Conservation (phyloP, 1,140 invertebrate genomes). For the Camponotus pennsylvanicus region DNA sequence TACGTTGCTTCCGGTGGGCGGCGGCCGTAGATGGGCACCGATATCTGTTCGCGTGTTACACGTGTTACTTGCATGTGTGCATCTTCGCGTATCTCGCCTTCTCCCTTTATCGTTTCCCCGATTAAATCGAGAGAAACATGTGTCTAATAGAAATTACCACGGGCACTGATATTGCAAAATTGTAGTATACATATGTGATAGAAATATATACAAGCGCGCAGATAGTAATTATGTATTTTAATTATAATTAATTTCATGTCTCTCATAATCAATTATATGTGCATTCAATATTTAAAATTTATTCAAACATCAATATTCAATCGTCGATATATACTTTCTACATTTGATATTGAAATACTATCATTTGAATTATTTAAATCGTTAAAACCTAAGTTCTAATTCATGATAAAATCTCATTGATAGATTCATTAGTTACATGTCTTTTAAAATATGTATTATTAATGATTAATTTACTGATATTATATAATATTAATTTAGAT, state of each 20-base stretch:
- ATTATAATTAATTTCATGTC: background rate
- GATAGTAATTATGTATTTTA: background rate
- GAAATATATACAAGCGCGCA: background rate
- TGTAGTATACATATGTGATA: background rate
- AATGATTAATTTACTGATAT: background rate
- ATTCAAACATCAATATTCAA: background rate
- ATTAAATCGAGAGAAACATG: constrained; percentile 30
- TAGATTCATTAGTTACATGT: background rate
- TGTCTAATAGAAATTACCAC: constrained; percentile 16
- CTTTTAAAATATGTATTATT: background rate
- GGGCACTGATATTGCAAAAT: background rate
- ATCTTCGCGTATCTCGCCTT: background rate
- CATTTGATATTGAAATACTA: background rate
- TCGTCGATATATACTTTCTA: no score
- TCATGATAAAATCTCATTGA: background rate
- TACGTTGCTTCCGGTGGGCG: constrained; percentile 76
- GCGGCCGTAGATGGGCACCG: constrained; percentile 63
- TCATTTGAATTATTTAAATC: no score
- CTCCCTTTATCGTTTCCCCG: constrained; percentile 1
- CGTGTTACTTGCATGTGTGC: constrained; percentile 29
- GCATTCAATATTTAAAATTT: background rate
- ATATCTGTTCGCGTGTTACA: constrained; percentile 42
- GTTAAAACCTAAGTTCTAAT: background rate
- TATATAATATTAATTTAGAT: background rate
- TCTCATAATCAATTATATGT: background rate